Percentiles rank a stretch among this genome's conserved stretches.
Conservation (phyloP, 1,140 invertebrate species). For the Penaeus vannamei region DNA sequence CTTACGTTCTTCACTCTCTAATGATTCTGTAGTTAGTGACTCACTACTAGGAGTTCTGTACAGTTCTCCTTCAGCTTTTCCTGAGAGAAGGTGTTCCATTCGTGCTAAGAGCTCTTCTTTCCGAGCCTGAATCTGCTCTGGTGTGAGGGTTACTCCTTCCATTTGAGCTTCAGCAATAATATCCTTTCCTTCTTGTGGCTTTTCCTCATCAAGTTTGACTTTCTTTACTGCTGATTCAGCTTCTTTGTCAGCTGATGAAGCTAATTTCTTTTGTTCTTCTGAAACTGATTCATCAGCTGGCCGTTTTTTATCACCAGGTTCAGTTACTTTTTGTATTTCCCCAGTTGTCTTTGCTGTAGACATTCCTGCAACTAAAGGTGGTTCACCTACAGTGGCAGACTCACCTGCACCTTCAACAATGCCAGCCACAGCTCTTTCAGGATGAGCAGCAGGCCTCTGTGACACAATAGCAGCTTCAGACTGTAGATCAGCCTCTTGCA, state of each 20-base stretch:
- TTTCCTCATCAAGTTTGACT: slow-evolving; percentile 36
- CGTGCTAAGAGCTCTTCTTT: slow-evolving; percentile 37
- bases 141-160: background rate
- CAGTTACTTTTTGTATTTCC: background rate
- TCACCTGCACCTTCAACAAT: slow-evolving; percentile 58
- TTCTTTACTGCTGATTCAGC: slow-evolving; percentile 57
- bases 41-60: slow-evolving; percentile 41
- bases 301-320: slow-evolving; percentile 35
- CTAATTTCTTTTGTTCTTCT: slow-evolving; percentile 53
- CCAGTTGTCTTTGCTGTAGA: slow-evolving; percentile 3
- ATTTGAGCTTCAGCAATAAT: background rate
- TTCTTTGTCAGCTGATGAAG: slow-evolving; percentile 17
- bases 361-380: slow-evolving; percentile 53
- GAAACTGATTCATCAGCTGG: slow-evolving; percentile 46
- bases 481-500: slow-evolving; percentile 58
- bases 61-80: slow-evolving; percentile 16
- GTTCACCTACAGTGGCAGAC: slow-evolving; percentile 58
- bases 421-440: slow-evolving; percentile 58
- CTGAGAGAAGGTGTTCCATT: slow-evolving; percentile 25
- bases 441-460: slow-evolving; percentile 52
- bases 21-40: slow-evolving; percentile 46
- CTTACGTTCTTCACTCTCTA: slow-evolving; percentile 43
- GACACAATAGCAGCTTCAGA: slow-evolving; percentile 52
- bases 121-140: slow-evolving; percentile 41
- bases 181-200: background rate